Evolutionary conservation across 2,888 invertebrate species (phyloP), one percentile per base, ranked within the genome.

Genomic region (Caenorhabditis japonica): DNA sequence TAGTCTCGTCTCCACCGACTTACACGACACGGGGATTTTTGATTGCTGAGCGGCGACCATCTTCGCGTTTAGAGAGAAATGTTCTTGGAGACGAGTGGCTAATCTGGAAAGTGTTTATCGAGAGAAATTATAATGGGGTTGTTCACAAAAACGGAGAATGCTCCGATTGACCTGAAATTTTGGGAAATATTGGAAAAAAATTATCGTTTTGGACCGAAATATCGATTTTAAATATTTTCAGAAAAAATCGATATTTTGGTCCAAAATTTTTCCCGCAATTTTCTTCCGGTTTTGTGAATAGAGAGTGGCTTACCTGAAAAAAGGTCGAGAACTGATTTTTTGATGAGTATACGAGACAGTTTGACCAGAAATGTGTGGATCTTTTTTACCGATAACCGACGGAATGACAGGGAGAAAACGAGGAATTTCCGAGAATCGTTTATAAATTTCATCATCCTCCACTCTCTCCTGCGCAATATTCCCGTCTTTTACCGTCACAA

Each of bases 11-110:
- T 61, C 55, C 5, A 83, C 83, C 59, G 66, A 64, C n/a, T 70
- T 75, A 33, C 80, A 77, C 8, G 52, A 55, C 1, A 72, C 43
- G 10, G 71, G 74, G 13, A 84, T 68, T 27, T 76, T 62, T 3
- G 68, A 55, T 53, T 85, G 85, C 34, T 83, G 81, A 0, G 68
- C 52, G 3, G 74, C 39, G 2, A 85, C 75, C 3, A 71, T 53
- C 51, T 74, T 71, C 3, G 80, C 78, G 36, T 83, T 83, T 0
- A 73, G 17, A 7, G 70, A 38, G 30, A 85, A 75, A 70, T 85
- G 84, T 15, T 80, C 76, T 61, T 85, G 85, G 36, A 85, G 46
- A n/a, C 84, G 77, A 8, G 71, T 68, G 13, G 81, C 69, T 19
- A 85, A 76, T 34, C 76, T 66, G 47, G 53, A 62, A 56, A 75